These are phyloP conservation scores for Gavia stellata DNA, from an alignment of 2,113 vertebrate genomes.

Conservation along the genomic window DNA sequence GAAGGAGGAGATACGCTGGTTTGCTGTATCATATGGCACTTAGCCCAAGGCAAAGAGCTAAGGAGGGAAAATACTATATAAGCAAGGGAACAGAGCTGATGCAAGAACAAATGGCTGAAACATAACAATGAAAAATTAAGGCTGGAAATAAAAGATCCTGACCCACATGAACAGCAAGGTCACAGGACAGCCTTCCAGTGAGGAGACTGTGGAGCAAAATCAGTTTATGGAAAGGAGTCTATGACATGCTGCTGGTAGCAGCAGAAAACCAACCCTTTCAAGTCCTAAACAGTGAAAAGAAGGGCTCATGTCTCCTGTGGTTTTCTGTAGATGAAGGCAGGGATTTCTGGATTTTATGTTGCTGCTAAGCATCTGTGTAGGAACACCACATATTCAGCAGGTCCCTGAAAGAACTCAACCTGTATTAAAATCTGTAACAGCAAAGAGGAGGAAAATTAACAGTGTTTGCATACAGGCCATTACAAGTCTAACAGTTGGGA, in stretches of 20 bases:
- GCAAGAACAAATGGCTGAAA: not conserved
- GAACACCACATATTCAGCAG: slow-evolving; percentile 1
- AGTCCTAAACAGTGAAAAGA: not conserved
- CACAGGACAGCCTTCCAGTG: not conserved
- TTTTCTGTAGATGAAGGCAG: not conserved
- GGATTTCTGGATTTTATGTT: not conserved
- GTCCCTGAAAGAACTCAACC: slow-evolving; percentile 15
- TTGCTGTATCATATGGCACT: not conserved
- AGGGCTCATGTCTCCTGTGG: not conserved
- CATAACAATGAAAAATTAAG: not conserved
- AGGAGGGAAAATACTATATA: not conserved
- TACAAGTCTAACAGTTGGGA: not conserved
- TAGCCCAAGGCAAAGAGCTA: not conserved
- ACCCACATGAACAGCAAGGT: not conserved
- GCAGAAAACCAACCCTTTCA: not conserved
- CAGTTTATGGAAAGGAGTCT: not conserved
- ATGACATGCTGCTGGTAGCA: not conserved
- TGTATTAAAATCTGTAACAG: not conserved
- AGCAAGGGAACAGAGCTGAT: not conserved
- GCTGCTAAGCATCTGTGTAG: not conserved
- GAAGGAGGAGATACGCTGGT: not conserved
- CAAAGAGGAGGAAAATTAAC: not conserved
- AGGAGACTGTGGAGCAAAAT: not conserved
- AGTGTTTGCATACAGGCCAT: not conserved
- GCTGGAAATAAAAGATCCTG: not conserved